Evolutionary conservation across 2,797 vertebrate species (phyloP).

Genomic region (Anolis apletophallus): DNA sequence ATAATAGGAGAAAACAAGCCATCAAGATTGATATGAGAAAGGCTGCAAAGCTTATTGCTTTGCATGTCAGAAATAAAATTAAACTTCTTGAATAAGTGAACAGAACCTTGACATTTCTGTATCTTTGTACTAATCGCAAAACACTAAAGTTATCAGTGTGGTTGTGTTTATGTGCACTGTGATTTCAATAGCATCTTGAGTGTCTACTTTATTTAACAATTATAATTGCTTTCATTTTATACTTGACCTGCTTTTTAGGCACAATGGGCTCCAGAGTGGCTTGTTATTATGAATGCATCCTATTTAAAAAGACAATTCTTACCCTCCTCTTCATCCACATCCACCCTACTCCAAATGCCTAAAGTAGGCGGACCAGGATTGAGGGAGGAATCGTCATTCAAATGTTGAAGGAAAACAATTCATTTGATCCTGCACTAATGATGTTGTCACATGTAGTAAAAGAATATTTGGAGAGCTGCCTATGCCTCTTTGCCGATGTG

Average conservation of each 20-base stretch:
- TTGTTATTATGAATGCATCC: neutral
- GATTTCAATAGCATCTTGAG: neutral
- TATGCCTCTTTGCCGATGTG: neutral
- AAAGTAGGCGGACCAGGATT: neutral
- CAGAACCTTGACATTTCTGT: slow-evolving; percentile 3
- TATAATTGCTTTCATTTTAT: slow-evolving; percentile 15
- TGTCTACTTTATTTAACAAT: slow-evolving; percentile 12
- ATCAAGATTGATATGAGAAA: slow-evolving; percentile 32
- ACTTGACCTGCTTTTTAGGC: neutral
- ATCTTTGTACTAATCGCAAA: slow-evolving; percentile 12
- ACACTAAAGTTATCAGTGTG: neutral
- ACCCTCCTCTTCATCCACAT: neutral
- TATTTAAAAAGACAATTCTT: neutral
- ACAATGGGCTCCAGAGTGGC: neutral
- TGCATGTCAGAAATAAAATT: neutral
- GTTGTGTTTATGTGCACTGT: neutral
- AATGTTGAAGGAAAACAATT: neutral
- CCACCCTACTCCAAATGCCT: neutral
- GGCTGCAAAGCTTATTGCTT: slow-evolving; percentile 25
- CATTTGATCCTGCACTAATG: neutral
- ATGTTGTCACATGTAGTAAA: neutral
- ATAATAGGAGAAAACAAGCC: slow-evolving; percentile 4
- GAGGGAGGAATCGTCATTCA: neutral
- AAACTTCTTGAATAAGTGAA: neutral
- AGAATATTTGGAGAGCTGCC: neutral